Base-by-base conservation (phyloP, 1,140 invertebrate species). In the Samia ricini region DNA sequence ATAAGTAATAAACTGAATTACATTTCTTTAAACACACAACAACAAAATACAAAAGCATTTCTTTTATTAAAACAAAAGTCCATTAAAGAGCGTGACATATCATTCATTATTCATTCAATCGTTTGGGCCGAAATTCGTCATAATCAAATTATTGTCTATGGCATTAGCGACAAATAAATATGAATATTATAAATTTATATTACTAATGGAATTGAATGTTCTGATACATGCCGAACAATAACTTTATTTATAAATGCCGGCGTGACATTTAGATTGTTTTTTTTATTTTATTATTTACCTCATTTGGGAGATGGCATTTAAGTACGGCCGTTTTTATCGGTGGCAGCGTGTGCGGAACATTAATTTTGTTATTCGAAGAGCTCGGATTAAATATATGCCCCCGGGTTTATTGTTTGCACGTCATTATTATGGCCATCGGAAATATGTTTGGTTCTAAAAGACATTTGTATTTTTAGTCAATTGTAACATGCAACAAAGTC, bases 231-330 rank as follows among this genome's bases (percentile, higher is more conserved):
- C 33, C 33, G 52, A 24, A 21, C 50, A 55, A 57, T 71, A 66
- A 73, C 52, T 64, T 63, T 69, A 79, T 24, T 55, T 21, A 21
- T 57, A 57, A 85, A 85, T 82, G 83, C 65, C 83, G 72, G 64
- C 62, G 61, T 85, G 81, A 66, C 83, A 83, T 85, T 85, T 85
- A 70, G 33, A 71, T 8, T 20, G 1, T 22, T 52, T 52, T 80
- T 83, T n/a, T n/a, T n/a, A n/a, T n/a, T n/a, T 83, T 85, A 79
- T 85, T 85, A 85, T 77, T 80, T 71, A 79, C 79, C 74, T 77
- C 79, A 75, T 76, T 82, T 76, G 70, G 66, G 74, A 73, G 70
- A 79, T 84, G 83, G 72, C 83, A 85, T 85, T 85, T 83, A 36
- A 24, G 52, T 55, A 12, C 22, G 26, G 63, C 60, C 61, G 61